These are phyloP conservation scores for Sesia apiformis DNA, from an alignment of 2,888 invertebrate genomes.

Conservation along the genomic window DNA sequence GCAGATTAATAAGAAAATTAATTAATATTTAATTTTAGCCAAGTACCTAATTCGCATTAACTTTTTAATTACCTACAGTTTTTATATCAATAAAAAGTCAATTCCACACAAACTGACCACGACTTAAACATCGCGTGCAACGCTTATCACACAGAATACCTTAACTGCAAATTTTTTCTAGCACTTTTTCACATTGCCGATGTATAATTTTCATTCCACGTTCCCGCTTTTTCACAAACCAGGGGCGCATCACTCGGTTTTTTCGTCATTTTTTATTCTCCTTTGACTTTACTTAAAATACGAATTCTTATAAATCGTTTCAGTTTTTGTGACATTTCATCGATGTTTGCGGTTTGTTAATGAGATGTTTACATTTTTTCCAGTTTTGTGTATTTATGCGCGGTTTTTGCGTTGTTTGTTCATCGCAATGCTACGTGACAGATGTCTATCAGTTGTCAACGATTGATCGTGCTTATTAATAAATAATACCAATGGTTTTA, in stretches of 20 bases:
- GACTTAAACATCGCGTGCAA: constrained; percentile 29
- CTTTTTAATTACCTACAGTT: too few species aligned
- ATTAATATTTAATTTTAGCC: too few species aligned
- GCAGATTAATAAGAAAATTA: too few species aligned
- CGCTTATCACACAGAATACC: constrained; percentile 38
- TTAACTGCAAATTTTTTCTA: constrained; percentile 35
- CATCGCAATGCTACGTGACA: too few species aligned
- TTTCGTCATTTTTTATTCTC: constrained; percentile 21
- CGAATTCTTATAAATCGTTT: constrained; percentile 7
- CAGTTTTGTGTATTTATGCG: too few species aligned
- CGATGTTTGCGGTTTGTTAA: constrained; percentile 7
- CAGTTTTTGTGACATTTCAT: constrained; percentile 8
- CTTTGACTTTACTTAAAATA: constrained; percentile 7
- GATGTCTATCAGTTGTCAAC: too few species aligned
- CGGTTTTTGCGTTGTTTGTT: too few species aligned
- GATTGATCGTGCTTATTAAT: too few species aligned
- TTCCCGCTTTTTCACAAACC: constrained; percentile 42
- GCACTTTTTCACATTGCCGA: constrained; percentile 43
- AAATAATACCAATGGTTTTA: too few species aligned
- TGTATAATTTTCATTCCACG: constrained; percentile 52
- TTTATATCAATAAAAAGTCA: constrained; percentile 6
- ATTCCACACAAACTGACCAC: constrained; percentile 7
- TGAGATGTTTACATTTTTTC: constrained; percentile 25
- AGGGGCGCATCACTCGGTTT: constrained; percentile 41
- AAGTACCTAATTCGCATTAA: too few species aligned